Base-by-base conservation (phyloP, 2,888 invertebrate genomes). In the Agrochola circellaris region DNA sequence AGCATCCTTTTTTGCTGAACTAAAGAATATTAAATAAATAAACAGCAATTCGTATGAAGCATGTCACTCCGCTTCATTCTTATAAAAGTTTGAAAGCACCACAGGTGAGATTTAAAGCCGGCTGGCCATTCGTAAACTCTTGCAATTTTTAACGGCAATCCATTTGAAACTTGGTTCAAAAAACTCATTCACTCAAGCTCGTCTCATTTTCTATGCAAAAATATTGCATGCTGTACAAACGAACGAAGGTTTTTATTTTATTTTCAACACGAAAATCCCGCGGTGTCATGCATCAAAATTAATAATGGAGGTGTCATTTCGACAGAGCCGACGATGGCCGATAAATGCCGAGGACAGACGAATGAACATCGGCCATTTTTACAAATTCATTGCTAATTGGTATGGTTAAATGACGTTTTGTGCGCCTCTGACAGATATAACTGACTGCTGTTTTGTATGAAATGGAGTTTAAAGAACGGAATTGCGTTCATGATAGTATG, bases 221-320 rank as follows among this genome's bases (percentile, higher is more conserved):
- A 77, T 48, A 83, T 74, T 65, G 67, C 74, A 73, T 64, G 65
- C 48, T 62, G n/a, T 54, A 73, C 58, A 75, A 70, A 71, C 64
- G 42, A 54, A 34, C 60, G 23, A 15, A 48, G n/a, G 23, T n/a
- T 74, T 69, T 69, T 64, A 48, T 75, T 70, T 67, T 62, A 69
- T 77, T 72, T 81, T 26, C 34, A 64, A 65, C 62, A 23, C 17
- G 30, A 68, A 78, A 77, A 73, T 65, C 60, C 65, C 17, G 60
- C 65, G 58, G 23, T 76, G 72, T 77, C 70, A 75, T 82, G 69
- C 65, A 79, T 84, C 76, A 78, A 82, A 86, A 79, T 87, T 82
- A 84, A 86, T 78, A 81, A 84, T 84, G 45, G 48, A 87, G 20
- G 23, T 73, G 67, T 73, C 72, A 81, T 76, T 65, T 65, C 42